phyloP scores from a whole-genome alignment of 2,888 invertebrate genomes.

The Patella ulyssiponensis region DNA sequence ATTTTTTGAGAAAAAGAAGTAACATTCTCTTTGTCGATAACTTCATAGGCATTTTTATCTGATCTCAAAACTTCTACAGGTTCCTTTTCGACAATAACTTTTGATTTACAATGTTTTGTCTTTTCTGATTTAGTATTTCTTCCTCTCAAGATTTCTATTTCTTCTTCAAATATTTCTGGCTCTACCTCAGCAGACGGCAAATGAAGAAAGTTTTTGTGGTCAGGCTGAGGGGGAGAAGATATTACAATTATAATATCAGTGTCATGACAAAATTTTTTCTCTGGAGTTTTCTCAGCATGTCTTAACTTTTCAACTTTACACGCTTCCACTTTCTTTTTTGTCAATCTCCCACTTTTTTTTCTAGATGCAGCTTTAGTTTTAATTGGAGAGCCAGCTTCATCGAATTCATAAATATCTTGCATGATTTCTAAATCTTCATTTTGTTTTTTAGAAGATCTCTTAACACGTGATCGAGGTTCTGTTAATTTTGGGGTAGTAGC shows the following conservation, averaged over 20 bases:
- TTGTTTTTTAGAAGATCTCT: neutral
- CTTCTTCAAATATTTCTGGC: too few species aligned
- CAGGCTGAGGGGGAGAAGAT: too few species aligned
- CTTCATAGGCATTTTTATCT: too few species aligned
- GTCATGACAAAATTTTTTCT: neutral
- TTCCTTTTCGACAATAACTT: too few species aligned
- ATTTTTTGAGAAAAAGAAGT: too few species aligned
- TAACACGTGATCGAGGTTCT: neutral
- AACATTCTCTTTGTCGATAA: too few species aligned
- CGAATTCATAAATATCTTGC: conserved; percentile 24
- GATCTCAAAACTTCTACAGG: too few species aligned
- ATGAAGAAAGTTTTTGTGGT: too few species aligned
- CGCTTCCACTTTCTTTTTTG: neutral
- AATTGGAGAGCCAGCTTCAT: conserved; percentile 11
- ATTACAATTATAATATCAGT: neutral
- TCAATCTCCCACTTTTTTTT: neutral
- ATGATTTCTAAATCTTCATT: neutral
- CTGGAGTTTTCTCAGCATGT: neutral
- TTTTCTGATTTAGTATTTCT: too few species aligned
- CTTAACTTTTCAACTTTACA: neutral
- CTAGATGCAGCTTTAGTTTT: conserved; percentile 13
- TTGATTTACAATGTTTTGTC: too few species aligned
- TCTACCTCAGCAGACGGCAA: too few species aligned
- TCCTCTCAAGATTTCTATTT: too few species aligned
- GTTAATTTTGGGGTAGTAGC: neutral